Base-by-base conservation (phyloP, 2,888 invertebrate genomes). In the Andrena fulva region DNA sequence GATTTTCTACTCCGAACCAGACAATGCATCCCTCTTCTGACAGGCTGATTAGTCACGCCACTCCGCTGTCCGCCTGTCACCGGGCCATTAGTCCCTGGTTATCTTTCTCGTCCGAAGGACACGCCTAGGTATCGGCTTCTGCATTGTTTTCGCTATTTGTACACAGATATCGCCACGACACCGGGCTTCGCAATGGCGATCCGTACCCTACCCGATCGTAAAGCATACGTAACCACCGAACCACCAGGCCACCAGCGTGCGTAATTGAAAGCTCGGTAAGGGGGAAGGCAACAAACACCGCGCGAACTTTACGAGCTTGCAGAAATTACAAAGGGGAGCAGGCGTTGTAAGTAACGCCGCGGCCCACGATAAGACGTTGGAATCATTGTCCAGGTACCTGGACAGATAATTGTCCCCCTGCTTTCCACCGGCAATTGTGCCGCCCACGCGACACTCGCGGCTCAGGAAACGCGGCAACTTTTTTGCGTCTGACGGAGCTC, bases 341-440 rank as follows among this genome's bases (percentile, higher is more conserved):
- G 64, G 50, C 20, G 74, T 27, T 16, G 74, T 42, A 35, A 69
- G 60, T 66, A 70, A 76, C 77, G 60, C 31, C n/a, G 33, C 33
- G 27, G 31, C 50, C 66, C 54, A 71, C 82, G 82, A 82, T 82
- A 81, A 80, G 54, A n/a, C 69, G 20, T 27, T 29, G 60, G n/a
- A 50, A 66, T 27, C 75, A 82, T 80, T 82, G 82, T 82, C 82
- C 67, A 76, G 33, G 56, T 20, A 35, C 50, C 63, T 20, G 50
- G 56, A 73, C 77, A 80, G 80, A 82, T 76, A 82, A 82, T 82
- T 80, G 82, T 82, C 63, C 42, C 42, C 42, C 68, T 29, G 50
- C 62, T 29, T 71, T 54, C 54, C 48, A 48, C 63, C 20, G 20
- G n/a, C 78, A 68, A 76, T 80, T 76, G 70, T 62, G 20, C 24